Conservation (phyloP, 2,797 vertebrate species). For the Choloepus didactylus region DNA sequence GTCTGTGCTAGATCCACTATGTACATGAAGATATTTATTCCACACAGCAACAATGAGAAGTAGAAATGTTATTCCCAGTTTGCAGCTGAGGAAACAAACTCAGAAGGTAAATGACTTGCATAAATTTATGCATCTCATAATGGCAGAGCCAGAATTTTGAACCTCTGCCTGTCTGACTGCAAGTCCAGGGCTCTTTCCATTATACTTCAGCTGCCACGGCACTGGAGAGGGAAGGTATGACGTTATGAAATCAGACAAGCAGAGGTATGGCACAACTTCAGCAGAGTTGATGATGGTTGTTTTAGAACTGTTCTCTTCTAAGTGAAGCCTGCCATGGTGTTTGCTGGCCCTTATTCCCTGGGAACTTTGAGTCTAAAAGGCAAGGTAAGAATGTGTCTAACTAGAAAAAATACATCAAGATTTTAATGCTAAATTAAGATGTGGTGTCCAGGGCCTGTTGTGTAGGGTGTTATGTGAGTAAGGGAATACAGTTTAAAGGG, state of each 20-base stretch:
- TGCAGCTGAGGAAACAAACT: constrained; percentile 60
- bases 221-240: constrained; percentile 19
- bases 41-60: constrained; percentile 19
- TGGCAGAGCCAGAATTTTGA: constrained; percentile 51
- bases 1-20: neutral
- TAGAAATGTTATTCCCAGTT: constrained; percentile 31
- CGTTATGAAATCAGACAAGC: constrained; percentile 1
- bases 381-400: constrained; percentile 59
- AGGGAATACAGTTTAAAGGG: constrained; percentile 38
- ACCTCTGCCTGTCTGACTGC: neutral
- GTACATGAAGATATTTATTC: constrained; percentile 4
- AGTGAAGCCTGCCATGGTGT: neutral
- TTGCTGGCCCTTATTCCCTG: constrained; percentile 30
- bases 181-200: neutral
- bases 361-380: constrained; percentile 56
- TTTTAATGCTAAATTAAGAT: constrained; percentile 35
- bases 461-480: constrained; percentile 13
- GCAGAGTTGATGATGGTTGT: neutral
- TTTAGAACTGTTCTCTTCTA: constrained; percentile 11
- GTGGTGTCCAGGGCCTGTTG: neutral
- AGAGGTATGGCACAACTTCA: neutral
- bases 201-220: neutral
- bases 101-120: constrained; percentile 18
- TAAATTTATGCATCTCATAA: constrained; percentile 12
- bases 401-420: constrained; percentile 39